Evolutionary conservation across 2,113 vertebrate species (phyloP).

Genomic region (Pseudolaguvia tuberculata): DNA sequence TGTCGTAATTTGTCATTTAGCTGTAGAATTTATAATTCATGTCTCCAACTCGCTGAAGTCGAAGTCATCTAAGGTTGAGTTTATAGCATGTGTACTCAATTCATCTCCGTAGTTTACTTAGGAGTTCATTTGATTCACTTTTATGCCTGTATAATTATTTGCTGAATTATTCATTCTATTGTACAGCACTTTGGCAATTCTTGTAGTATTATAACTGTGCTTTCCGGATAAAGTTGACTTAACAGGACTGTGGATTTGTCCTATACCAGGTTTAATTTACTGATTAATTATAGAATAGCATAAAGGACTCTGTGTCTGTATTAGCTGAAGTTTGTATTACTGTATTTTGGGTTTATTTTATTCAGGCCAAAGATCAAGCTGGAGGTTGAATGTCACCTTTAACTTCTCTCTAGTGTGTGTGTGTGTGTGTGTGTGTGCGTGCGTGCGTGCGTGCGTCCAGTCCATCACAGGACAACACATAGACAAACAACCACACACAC

Average conservation of each 20-base stretch:
- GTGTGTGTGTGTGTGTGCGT: no score
- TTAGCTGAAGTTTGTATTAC: no score
- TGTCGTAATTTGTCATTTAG: neutral
- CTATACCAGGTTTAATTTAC: neutral
- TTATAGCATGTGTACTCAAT: neutral
- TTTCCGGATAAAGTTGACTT: neutral
- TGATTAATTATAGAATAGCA: neutral
- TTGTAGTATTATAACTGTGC: neutral
- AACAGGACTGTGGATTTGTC: neutral
- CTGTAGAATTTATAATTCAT: neutral
- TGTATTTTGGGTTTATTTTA: no score
- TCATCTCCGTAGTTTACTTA: neutral
- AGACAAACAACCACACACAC: no score
- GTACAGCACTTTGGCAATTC: neutral
- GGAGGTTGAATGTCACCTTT: no score
- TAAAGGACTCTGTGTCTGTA: neutral
- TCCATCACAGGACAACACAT: no score
- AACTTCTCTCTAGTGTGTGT: no score
- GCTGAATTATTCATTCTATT: neutral
- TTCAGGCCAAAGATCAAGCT: no score
- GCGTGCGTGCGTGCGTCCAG: no score
- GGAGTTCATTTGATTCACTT: neutral
- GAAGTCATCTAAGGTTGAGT: neutral
- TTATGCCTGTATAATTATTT: constrained; percentile 1
- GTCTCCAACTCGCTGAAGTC: neutral